Conservation (phyloP, 2,888 invertebrate genomes). For the Poecilus cupreus region DNA sequence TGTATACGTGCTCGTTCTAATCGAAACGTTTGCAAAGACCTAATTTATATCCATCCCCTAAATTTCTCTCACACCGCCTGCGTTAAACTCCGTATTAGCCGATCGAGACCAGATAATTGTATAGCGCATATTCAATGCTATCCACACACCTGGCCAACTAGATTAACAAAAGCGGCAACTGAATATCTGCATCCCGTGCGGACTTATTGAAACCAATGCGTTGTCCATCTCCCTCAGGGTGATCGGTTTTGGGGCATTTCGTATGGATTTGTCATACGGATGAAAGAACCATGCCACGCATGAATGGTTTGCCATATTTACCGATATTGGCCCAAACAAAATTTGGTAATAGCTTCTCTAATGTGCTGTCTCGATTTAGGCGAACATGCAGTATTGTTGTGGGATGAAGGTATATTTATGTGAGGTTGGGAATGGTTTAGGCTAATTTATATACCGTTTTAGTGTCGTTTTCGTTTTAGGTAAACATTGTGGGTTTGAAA, state of each 20-base stretch:
- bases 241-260: constrained; percentile 35
- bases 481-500: constrained; percentile 32
- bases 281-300: constrained; percentile 4
- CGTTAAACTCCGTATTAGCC: neutral
- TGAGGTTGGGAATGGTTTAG: neutral
- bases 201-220: neutral
- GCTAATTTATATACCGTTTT: constrained; percentile 31
- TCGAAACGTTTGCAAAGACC: constrained; percentile 5
- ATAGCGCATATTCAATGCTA: neutral
- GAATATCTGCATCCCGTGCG: neutral
- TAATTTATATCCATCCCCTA: neutral
- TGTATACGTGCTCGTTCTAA: neutral
- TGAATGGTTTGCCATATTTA: constrained; percentile 16
- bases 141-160: constrained; percentile 4
- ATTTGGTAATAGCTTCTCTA: constrained; percentile 8
- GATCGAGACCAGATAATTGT: constrained; percentile 7
- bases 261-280: constrained; percentile 23
- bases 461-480: constrained; percentile 19
- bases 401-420: constrained; percentile 36
- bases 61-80: neutral
- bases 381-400: neutral
- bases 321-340: neutral
- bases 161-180: constrained; percentile 5
- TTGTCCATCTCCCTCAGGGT: neutral
- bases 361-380: neutral